Conservation (phyloP, 1,140 invertebrate genomes). For the Cyclina sinensis region DNA sequence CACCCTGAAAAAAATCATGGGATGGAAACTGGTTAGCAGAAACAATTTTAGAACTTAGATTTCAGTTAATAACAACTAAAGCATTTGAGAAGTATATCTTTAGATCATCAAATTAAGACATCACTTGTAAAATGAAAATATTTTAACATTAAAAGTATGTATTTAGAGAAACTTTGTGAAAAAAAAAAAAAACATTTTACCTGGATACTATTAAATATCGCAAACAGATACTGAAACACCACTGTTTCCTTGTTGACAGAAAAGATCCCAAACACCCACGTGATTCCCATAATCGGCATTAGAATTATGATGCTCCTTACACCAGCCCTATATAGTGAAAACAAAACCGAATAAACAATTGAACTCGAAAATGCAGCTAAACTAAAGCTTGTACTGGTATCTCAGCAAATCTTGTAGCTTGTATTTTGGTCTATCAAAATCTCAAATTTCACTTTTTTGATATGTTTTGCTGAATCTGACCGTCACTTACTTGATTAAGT, state of each 20-base stretch:
- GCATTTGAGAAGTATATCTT: background rate
- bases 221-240: conserved; percentile 82
- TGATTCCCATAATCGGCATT: conserved; percentile 77
- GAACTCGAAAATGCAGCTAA: background rate
- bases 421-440: background rate
- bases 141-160: no score
- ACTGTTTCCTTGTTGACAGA: conserved; percentile 77
- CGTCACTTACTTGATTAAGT: background rate
- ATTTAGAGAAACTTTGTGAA: no score
- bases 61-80: background rate
- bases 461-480: no score
- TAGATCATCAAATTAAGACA: no score
- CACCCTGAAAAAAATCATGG: conserved; percentile 73
- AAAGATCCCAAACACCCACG: conserved; percentile 81
- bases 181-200: conserved; percentile 67
- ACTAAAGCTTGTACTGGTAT: no score
- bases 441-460: no score
- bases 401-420: background rate
- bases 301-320: conserved; percentile 74
- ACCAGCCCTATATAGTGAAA: conserved; percentile 65
- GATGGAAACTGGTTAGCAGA: background rate
- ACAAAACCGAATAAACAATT: no score
- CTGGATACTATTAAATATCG: conserved; percentile 80
- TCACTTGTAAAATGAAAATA: no score
- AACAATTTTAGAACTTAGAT: background rate